Conservation (phyloP, 2,113 vertebrate species). For the Lamprologus ornatipinnis region DNA sequence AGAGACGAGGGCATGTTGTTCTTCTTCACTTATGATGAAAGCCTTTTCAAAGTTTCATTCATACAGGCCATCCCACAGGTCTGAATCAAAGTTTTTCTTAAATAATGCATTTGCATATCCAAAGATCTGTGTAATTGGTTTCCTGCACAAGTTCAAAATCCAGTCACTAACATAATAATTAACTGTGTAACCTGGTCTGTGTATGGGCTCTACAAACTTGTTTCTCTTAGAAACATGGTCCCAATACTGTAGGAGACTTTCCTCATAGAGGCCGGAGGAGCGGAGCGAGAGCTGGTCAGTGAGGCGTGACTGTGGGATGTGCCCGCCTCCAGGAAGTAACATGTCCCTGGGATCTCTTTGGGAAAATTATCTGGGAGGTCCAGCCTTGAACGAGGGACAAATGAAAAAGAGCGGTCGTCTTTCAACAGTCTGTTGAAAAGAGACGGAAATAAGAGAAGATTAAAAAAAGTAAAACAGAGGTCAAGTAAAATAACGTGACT, state of each 20-base stretch:
- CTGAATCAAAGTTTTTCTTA: slow-evolving; percentile 18
- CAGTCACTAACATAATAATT: background rate
- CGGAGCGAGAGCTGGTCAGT: slow-evolving; percentile 74
- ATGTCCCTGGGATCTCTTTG: slow-evolving; percentile 94
- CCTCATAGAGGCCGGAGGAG: slow-evolving; percentile 84
- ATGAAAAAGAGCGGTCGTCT: slow-evolving; percentile 88
- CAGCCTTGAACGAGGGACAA: slow-evolving; percentile 89
- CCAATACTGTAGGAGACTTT: slow-evolving; percentile 98
- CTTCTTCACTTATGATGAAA: slow-evolving; percentile 8
- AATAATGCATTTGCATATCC: slow-evolving; percentile 43
- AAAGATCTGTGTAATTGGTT: background rate
- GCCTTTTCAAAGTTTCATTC: background rate
- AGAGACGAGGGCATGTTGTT: background rate
- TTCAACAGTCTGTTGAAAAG: slow-evolving; percentile 82
- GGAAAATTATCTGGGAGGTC: slow-evolving; percentile 99
- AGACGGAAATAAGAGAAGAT: background rate
- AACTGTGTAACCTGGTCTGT: background rate
- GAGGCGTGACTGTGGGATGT: slow-evolving; percentile 80
- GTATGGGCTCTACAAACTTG: slow-evolving; percentile 82
- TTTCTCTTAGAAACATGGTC: slow-evolving; percentile 98
- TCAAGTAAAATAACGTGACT: background rate
- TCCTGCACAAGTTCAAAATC: slow-evolving; percentile 2
- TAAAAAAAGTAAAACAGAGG: background rate
- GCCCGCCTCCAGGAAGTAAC: slow-evolving; percentile 95
- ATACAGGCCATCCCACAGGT: background rate